phyloP scores from a whole-genome alignment of 2,113 vertebrate genomes.

The Aleadryas rufinucha region DNA sequence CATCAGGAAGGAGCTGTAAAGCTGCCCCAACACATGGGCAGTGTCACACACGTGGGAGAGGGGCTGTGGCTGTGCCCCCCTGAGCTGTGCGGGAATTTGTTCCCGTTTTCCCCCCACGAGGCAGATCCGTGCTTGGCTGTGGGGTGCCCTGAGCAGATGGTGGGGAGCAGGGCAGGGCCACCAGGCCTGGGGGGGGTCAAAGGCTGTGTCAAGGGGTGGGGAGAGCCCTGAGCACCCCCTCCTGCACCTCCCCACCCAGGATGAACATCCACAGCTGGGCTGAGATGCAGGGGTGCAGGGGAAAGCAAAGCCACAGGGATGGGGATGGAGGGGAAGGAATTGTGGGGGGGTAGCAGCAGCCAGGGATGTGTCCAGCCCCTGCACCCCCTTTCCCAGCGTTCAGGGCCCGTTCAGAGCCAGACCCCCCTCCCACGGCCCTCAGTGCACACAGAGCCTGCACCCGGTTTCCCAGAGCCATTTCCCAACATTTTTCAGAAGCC shows the following conservation, averaged over 20 bases:
- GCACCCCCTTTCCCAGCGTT: fast-evolving
- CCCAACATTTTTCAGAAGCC: neutral
- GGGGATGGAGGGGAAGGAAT: fast-evolving
- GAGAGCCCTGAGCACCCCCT: fast-evolving
- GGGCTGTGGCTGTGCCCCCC: neutral
- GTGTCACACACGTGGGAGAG: fast-evolving
- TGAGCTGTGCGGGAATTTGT: neutral
- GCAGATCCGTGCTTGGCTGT: fast-evolving
- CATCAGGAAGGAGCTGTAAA: fast-evolving
- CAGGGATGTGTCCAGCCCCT: neutral
- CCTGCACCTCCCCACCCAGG: neutral
- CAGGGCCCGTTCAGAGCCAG: neutral
- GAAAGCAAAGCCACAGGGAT: neutral
- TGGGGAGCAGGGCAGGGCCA: neutral
- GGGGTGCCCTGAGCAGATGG: neutral
- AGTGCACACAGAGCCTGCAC: neutral
- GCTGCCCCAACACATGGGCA: neutral
- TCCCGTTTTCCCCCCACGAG: fast-evolving
- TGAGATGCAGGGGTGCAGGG: fast-evolving
- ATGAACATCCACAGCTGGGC: neutral
- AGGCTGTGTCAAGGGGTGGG: neutral
- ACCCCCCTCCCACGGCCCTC: fast-evolving
- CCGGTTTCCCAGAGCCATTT: fast-evolving
- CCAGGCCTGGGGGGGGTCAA: fast-evolving
- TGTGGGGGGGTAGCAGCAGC: neutral